Evolutionary conservation across 1,140 invertebrate genomes (phyloP), one percentile per base, ranked within the genome.

Genomic region (Drosophila tristis): DNA sequence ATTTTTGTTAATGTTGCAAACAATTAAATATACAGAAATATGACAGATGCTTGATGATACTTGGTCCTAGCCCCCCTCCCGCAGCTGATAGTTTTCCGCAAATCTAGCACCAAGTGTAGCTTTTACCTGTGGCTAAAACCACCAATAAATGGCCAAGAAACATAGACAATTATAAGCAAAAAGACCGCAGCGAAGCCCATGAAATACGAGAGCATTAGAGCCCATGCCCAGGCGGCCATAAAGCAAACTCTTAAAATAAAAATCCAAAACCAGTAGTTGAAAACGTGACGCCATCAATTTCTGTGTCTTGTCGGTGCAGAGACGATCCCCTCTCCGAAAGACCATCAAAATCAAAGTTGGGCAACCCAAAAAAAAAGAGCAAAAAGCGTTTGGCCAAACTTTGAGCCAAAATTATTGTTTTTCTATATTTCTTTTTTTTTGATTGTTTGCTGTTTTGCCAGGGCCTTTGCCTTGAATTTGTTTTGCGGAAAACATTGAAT

Each of bases 1-100:
- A 50, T 43, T 48, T 70, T 79, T 47, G 58, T 59, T 85, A 77
- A 87, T 78, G 70, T 87, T 64, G 73, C 74, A 71, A 86, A 82
- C 82, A 87, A 86, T 86, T 87, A 87, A 70, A 87, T 13, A 35
- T 3, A 11, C 31, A 57, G 58, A 74, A 58, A 85, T 80, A 86
- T 80, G 61, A 76, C 72, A 45, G 63, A 64, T 35, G 49, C 16
- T n/a, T 42, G 61, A 53, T 58, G 65, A 68, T 61, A 68, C 64
- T 74, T 85, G 73, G 73, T 79, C 73, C 26, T 26, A 74, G 64
- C 54, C 74, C 55, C 44, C 63, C 31, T 16, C 16, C 16, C 20
- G n/a, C 29, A 54, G 29, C 16, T 13, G n/a, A 13, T 16, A 35
- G 15, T 66, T 61, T 61, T 31, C 44, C 23, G 15, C 31, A 29